A percentile compares a stretch with the other conserved stretches of the same genome.
These are phyloP conservation scores for Lophochroa leadbeateri DNA, from an alignment of 2,113 vertebrate genomes.

Conservation along the genomic window DNA sequence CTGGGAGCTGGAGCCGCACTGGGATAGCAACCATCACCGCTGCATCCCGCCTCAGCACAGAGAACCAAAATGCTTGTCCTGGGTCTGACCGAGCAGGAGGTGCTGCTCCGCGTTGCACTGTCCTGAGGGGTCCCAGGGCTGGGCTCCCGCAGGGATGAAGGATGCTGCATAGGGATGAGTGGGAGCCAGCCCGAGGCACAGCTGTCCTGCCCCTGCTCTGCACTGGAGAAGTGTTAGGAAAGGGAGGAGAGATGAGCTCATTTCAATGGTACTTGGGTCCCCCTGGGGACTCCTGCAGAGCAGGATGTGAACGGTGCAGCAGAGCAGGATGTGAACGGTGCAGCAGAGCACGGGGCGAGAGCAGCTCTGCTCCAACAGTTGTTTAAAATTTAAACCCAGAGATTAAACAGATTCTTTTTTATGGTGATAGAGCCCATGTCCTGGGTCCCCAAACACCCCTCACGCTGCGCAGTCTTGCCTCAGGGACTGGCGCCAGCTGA, in stretches of 20 bases:
- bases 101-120: fast-evolving
- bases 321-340: not conserved
- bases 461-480: fast-evolving
- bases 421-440: not conserved
- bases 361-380: conserved; percentile 10
- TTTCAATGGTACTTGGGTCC: not conserved
- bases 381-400: conserved; percentile 44
- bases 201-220: not conserved
- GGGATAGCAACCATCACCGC: fast-evolving
- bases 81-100: fast-evolving
- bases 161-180: fast-evolving
- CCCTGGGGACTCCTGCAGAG: not conserved
- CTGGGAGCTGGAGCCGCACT: not conserved
- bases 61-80: fast-evolving
- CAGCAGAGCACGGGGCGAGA: not conserved
- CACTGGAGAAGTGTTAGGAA: not conserved
- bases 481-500: not conserved
- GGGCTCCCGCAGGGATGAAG: fast-evolving
- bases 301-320: not conserved
- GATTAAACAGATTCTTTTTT: conserved; percentile 21
- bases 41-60: not conserved
- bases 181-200: not conserved
- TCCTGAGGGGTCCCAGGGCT: not conserved
- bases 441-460: not conserved
- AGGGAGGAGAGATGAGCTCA: not conserved